Evolutionary conservation across 1,140 invertebrate species (phyloP), one percentile per base, ranked within the genome.

Genomic region (Heliconius nattereri): DNA sequence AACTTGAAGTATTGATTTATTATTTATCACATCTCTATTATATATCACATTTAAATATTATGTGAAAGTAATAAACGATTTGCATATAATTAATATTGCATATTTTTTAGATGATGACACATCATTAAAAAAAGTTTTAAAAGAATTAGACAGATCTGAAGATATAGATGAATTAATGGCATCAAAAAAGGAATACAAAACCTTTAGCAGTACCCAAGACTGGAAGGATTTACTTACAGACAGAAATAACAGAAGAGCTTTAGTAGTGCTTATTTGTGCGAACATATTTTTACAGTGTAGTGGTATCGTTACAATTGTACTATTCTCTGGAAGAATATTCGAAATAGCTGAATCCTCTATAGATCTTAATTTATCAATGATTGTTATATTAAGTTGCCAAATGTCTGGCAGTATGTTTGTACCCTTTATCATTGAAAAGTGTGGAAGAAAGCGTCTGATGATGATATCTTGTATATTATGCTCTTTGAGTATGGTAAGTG

Each of bases 251-350:
- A 83, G 81, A 73, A 85, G 71, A 72, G 83, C 81, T 16, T 79
- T 90, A 20, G 71, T 85, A 2, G 85, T 89, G 40, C 83, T 86
- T 0, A 13, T 83, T 0, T 57, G 78, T 23, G 72, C 87, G 8
- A 83, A 79, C 9, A 76, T 86, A n/a, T 79, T 96, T 78, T 95
- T 95, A 49, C 82, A 84, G 16, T 32, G 80, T 6, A 85, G 84
- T 92, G 85, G 86, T 32, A 85, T 92, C 29, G 83, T 95, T 82
- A 94, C 93, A 8, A 85, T 96, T 5, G 91, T 95, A 81, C 95
- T 95, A 80, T 96, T 95, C 80, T 91, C 95, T 0, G 92, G 93
- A 2, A 84, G 87, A 6, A 95, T 93, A 85, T 95, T 92, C 70
- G 77, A 90, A 74, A 80, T 86, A 8, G 88, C 87, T n/a, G 85